Percentiles rank a stretch among this genome's conserved stretches.
These are phyloP conservation scores for Argopecten irradians DNA, from an alignment of 1,140 invertebrate species.

Conservation along the genomic window DNA sequence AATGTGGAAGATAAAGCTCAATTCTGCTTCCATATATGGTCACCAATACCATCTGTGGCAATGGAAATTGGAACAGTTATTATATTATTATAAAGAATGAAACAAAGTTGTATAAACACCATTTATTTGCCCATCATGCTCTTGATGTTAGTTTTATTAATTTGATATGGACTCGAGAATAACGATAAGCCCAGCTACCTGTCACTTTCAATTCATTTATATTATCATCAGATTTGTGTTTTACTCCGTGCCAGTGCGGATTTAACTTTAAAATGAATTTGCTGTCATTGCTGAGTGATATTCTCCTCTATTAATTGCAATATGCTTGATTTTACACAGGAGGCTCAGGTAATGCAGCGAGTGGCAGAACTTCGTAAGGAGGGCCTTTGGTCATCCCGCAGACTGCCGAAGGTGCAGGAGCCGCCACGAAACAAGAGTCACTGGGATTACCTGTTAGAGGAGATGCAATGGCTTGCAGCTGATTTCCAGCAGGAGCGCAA, in stretches of 20 bases:
- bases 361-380: slow-evolving; percentile 87
- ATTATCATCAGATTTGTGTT: background rate
- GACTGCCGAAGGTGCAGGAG: slow-evolving; percentile 95
- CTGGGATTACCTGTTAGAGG: slow-evolving; percentile 99
- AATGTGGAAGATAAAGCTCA: slow-evolving; percentile 20
- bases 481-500: slow-evolving; percentile 98
- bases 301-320: no score
- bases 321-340: slow-evolving; percentile 74
- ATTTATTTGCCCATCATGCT: background rate
- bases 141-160: background rate
- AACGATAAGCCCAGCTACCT: background rate
- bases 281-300: no score
- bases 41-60: slow-evolving; percentile 31
- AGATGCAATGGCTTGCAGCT: slow-evolving; percentile 98
- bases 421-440: slow-evolving; percentile 93
- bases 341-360: slow-evolving; percentile 95
- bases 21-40: slow-evolving; percentile 49
- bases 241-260: background rate
- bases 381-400: slow-evolving; percentile 94
- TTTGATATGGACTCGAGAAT: background rate
- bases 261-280: no score
- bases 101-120: background rate
- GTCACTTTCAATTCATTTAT: background rate
- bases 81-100: background rate
- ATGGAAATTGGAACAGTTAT: slow-evolving; percentile 47